Evolutionary conservation across 2,888 invertebrate genomes (phyloP).

Genomic region (Conistra vaccinii): DNA sequence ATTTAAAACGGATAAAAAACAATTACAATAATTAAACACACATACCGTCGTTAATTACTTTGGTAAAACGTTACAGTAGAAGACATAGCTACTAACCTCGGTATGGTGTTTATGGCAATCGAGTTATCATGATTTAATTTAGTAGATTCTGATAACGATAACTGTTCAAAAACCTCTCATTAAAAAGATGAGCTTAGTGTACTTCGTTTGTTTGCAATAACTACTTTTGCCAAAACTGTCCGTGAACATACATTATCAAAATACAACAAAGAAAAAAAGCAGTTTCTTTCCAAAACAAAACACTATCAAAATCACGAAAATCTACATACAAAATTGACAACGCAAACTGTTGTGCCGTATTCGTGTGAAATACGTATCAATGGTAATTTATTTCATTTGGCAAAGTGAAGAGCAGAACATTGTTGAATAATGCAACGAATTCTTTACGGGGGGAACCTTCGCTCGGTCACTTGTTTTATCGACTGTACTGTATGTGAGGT

Average conservation of each 20-base stretch:
- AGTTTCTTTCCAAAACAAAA: constrained; percentile 5
- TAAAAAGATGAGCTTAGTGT: not conserved
- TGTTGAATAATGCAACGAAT: constrained; percentile 75
- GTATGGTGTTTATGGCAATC: too few species aligned
- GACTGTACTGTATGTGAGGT: constrained; percentile 58
- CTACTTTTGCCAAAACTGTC: not conserved
- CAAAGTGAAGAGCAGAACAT: constrained; percentile 71
- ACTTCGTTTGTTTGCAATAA: not conserved
- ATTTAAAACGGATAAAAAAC: too few species aligned
- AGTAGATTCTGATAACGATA: not conserved
- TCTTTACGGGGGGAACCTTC: constrained; percentile 66
- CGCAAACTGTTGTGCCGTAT: constrained; percentile 52
- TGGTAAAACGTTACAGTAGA: too few species aligned
- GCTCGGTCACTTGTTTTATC: constrained; percentile 66
- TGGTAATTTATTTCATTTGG: constrained; percentile 81
- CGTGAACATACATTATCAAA: not conserved
- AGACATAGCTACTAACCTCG: too few species aligned
- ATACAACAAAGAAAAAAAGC: not conserved
- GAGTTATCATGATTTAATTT: too few species aligned
- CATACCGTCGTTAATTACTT: too few species aligned
- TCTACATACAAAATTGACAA: constrained; percentile 59
- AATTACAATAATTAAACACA: too few species aligned
- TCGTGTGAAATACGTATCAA: constrained; percentile 70
- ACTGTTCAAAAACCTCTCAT: not conserved
- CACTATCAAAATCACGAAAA: constrained; percentile 45